A percentile compares a stretch with the other conserved stretches of the same genome.
phyloP scores from a whole-genome alignment of 2,113 vertebrate genomes.

The Tympanuchus pallidicinctus region DNA sequence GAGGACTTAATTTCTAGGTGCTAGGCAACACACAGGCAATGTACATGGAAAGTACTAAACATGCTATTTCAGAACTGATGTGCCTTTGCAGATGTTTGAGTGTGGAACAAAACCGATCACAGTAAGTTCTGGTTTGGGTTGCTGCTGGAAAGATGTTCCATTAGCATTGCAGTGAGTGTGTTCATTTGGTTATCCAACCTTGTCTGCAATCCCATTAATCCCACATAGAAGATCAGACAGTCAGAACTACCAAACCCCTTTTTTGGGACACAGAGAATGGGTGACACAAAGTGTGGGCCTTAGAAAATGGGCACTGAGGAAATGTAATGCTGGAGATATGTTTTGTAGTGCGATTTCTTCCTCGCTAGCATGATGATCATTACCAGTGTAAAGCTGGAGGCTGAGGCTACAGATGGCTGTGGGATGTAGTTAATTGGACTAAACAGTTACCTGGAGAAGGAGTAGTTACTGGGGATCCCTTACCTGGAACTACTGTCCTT shows the following conservation, averaged over 20 bases:
- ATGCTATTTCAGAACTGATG: not conserved
- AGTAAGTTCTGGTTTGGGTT: not conserved
- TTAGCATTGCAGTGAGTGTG: not conserved
- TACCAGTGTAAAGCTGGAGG: not conserved
- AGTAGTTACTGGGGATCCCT: not conserved
- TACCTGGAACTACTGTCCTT: not conserved
- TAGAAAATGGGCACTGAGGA: not conserved
- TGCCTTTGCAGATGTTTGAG: not conserved
- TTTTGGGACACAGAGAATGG: not conserved
- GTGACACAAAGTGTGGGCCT: not conserved
- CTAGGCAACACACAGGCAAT: not conserved
- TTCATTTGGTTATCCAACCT: not conserved
- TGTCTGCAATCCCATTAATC: not conserved
- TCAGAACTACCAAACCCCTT: not conserved
- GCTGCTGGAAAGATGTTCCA: not conserved
- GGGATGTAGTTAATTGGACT: not conserved
- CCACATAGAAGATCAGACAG: not conserved
- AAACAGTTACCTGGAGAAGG: not conserved
- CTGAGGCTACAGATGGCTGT: not conserved
- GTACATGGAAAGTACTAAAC: not conserved
- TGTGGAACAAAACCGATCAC: not conserved
- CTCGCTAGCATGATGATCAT: not conserved
- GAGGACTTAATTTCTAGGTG: not conserved
- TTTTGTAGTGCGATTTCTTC: not conserved
- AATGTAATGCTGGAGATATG: not conserved